Evolutionary conservation across 2,797 vertebrate species (phyloP).

Genomic region (Acrossocheilus fasciatus): DNA sequence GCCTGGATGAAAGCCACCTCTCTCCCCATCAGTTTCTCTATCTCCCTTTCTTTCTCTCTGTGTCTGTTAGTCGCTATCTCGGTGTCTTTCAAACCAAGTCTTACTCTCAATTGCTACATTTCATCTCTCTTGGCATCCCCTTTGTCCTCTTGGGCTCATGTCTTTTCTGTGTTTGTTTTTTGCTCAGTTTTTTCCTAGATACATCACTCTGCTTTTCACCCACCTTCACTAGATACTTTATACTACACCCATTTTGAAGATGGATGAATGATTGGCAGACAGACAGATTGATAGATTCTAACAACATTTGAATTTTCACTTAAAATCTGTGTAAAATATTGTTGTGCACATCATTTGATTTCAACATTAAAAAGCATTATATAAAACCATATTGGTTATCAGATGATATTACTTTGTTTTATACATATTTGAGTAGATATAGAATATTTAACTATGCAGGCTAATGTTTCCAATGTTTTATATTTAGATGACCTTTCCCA

Average conservation of each 20-base stretch:
- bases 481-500: background rate
- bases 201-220: background rate
- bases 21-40: slow-evolving; percentile 41
- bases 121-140: slow-evolving; percentile 25
- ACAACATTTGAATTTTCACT: background rate
- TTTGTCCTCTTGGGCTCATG: slow-evolving; percentile 23
- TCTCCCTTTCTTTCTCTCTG: slow-evolving; percentile 52
- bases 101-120: slow-evolving; percentile 29
- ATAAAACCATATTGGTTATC: background rate
- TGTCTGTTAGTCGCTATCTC: slow-evolving; percentile 40
- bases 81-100: slow-evolving; percentile 33
- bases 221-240: background rate
- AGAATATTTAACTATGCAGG: background rate
- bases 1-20: slow-evolving; percentile 69
- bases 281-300: background rate
- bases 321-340: background rate
- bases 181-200: slow-evolving; percentile 9
- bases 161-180: slow-evolving; percentile 18
- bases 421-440: background rate
- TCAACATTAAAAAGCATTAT: background rate
- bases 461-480: background rate
- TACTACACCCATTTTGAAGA: background rate
- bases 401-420: background rate
- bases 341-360: background rate
- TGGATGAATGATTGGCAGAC: background rate